Percentiles rank a stretch among this genome's conserved stretches.
These are phyloP conservation scores for Hystrix brachyura DNA, from an alignment of 2,113 vertebrate species.

Conservation along the genomic window DNA sequence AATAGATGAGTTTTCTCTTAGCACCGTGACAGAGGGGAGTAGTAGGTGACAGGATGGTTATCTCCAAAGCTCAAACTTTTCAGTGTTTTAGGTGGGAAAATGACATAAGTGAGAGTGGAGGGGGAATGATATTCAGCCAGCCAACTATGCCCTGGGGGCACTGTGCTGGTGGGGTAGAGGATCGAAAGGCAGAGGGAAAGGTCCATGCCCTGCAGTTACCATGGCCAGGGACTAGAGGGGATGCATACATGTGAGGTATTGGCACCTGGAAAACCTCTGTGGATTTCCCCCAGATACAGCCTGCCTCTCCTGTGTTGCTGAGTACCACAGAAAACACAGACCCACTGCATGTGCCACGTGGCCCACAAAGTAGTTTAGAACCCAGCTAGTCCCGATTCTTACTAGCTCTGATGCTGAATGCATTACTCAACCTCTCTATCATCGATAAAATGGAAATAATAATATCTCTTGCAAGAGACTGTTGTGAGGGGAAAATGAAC, in stretches of 20 bases:
- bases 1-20: not conserved
- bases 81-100: not conserved
- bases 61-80: not conserved
- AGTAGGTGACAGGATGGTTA: not conserved
- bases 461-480: not conserved
- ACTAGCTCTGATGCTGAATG: not conserved
- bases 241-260: not conserved
- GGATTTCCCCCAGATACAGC: not conserved
- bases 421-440: not conserved
- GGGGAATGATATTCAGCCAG: not conserved
- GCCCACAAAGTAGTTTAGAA: not conserved
- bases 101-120: not conserved
- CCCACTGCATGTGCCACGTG: rapidly evolving
- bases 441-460: not conserved
- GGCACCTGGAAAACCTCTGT: no score
- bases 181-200: not conserved
- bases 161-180: no score
- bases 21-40: not conserved
- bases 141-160: rapidly evolving
- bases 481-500: not conserved
- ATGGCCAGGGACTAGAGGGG: not conserved
- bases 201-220: not conserved
- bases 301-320: not conserved
- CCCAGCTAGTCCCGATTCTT: not conserved
- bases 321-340: not conserved